Base-by-base conservation (phyloP, 2,113 vertebrate species). In the Myocastor coypus region DNA sequence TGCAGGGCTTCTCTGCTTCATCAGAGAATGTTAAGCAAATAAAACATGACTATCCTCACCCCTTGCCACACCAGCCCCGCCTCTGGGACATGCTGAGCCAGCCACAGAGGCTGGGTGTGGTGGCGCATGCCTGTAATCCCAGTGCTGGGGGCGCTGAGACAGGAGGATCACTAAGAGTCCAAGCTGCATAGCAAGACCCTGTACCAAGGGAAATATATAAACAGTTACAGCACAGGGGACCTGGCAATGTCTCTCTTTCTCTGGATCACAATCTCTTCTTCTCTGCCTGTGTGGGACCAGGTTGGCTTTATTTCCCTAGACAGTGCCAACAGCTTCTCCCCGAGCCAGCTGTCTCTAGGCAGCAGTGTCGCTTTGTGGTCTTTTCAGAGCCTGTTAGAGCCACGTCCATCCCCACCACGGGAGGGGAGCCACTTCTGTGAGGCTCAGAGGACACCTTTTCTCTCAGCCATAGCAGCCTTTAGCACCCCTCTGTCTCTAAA, bases 21-120 rank as follows among this genome's bases (percentile, higher is more conserved):
- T 92, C 61, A 93, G 77, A 95, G 77, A 94, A 37, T 82, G 55
- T 73, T 89, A 90, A 94, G 66, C 57, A 95, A 93, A 96, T 63
- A 20, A 81, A 61, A 81, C 52, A 22, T 2, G 19, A 34, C 61
- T 69, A 63, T 77, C 42, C 19, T 17, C 17, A 57, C 55, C 55
- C 17, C 14, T 55, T 55, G 55, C 55, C 16, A 16, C 14, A 16
- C 55, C 16, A 17, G 55, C 17, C 3, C 2, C 16, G 17, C 17
- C 55, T 16, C 55, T 57, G 17, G 17, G 55, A 19, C 55, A 57
- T 16, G 16, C 55, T 57, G 55, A 57, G 14, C 55, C 3, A 5
- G 55, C 55, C 55, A 57, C 55, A 57, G 55, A 57, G 16, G 5
- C 55, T 19, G 55, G 55, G 17, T 5, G 55, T 57, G 55, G 55